These are phyloP conservation scores for Gymnocephalus cernua DNA, from an alignment of 2,113 vertebrate genomes.

Conservation along the genomic window DNA sequence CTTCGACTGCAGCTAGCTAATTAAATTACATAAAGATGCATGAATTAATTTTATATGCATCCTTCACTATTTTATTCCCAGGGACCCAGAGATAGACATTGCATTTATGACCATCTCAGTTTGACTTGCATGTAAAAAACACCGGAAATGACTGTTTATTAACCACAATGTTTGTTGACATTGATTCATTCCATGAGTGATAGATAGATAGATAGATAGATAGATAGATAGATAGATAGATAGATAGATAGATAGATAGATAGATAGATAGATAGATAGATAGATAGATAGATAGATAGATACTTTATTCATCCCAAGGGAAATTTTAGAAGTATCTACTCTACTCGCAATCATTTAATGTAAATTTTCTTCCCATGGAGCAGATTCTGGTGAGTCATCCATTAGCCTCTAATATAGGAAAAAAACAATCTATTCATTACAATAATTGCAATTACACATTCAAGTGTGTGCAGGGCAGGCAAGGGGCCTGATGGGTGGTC, in stretches of 20 bases:
- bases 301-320: no score
- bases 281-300: no score
- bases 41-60: constrained; percentile 9
- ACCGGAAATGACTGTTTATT: constrained; percentile 56
- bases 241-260: no score
- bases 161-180: constrained; percentile 16
- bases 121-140: neutral
- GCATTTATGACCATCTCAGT: constrained; percentile 17
- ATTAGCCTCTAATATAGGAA: neutral
- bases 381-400: constrained; percentile 16
- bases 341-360: constrained; percentile 6
- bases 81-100: neutral
- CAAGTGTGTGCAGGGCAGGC: constrained; percentile 16
- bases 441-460: constrained; percentile 17
- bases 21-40: constrained; percentile 15
- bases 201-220: no score
- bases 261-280: no score
- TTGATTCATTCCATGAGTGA: constrained; percentile 20
- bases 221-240: no score
- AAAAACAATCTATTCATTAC: constrained; percentile 16
- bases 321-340: neutral
- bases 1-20: constrained; percentile 21
- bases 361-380: constrained; percentile 16
- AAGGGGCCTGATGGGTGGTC: constrained; percentile 35
- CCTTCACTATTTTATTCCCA: constrained; percentile 47